phyloP scores from a whole-genome alignment of 2,888 invertebrate genomes.

The Iphiclides podalirius region DNA sequence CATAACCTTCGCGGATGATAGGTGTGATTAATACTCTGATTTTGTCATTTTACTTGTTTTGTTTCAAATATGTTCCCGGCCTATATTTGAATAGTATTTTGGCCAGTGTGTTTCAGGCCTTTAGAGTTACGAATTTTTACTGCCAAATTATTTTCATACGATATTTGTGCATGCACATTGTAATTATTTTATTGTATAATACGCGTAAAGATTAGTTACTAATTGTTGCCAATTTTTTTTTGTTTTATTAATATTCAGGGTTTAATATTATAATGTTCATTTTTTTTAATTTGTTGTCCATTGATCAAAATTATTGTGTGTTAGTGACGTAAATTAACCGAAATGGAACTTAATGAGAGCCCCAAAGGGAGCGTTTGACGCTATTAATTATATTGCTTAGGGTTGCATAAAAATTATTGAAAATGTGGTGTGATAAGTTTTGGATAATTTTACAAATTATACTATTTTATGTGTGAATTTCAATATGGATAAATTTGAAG shows the following conservation, averaged over 20 bases:
- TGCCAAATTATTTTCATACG: constrained; percentile 80
- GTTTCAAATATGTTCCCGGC: constrained; percentile 74
- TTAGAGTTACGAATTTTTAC: constrained; percentile 79
- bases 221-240: constrained; percentile 77
- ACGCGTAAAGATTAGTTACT: constrained; percentile 74
- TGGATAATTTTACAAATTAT: constrained; percentile 81
- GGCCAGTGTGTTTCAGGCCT: constrained; percentile 76
- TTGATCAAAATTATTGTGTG: constrained; percentile 79
- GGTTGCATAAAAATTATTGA: constrained; percentile 75
- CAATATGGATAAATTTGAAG: constrained; percentile 69
- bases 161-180: constrained; percentile 79
- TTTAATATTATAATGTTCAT: constrained; percentile 76
- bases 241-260: constrained; percentile 77
- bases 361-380: constrained; percentile 80
- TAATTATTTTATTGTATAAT: constrained; percentile 78
- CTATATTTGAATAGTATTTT: constrained; percentile 77
- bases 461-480: constrained; percentile 78
- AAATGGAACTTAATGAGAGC: constrained; percentile 73
- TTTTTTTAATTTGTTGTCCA: constrained; percentile 75
- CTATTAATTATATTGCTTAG: constrained; percentile 77
- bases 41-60: constrained; percentile 74
- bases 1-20: constrained; percentile 65
- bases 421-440: constrained; percentile 79
- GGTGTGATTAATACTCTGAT: constrained; percentile 77
- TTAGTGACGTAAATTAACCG: constrained; percentile 77